A percentile compares a stretch with the other conserved stretches of the same genome.
These are phyloP conservation scores for Cydia splendana DNA, from an alignment of 1,140 invertebrate species.

Conservation along the genomic window DNA sequence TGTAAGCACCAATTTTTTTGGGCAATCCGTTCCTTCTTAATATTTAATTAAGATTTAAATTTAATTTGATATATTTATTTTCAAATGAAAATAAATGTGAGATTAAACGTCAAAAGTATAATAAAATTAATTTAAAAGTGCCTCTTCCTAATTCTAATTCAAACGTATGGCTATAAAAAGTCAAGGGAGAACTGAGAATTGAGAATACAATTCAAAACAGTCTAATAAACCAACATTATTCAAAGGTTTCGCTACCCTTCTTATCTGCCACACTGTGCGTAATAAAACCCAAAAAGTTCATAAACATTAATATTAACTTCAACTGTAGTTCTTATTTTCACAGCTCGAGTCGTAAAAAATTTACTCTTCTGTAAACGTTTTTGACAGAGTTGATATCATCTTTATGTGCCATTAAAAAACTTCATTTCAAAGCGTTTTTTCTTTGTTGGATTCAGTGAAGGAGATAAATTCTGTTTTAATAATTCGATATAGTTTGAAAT, in stretches of 20 bases:
- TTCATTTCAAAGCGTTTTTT: constrained; percentile 5
- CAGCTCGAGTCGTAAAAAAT: constrained; percentile 17
- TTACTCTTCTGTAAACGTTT: constrained; percentile 27
- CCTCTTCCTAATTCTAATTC: background rate
- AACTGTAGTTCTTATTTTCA: constrained; percentile 25
- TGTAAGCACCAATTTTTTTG: too few species aligned
- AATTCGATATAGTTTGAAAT: background rate
- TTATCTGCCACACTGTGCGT: background rate
- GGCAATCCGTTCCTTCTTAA: too few species aligned
- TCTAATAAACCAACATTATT: background rate
- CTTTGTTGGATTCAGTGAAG: background rate
- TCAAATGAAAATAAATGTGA: background rate
- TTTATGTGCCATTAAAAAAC: constrained; percentile 29
- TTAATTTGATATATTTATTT: too few species aligned
- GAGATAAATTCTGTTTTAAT: background rate
- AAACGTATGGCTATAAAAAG: background rate
- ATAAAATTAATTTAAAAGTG: background rate
- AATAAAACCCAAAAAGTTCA: constrained; percentile 12
- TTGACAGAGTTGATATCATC: constrained; percentile 28
- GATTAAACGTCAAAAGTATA: background rate
- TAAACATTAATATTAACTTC: constrained; percentile 26
- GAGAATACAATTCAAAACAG: background rate
- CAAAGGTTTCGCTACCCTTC: background rate
- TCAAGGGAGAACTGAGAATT: background rate
- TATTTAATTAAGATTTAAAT: too few species aligned